Evolutionary conservation across 1,140 invertebrate species (phyloP), one percentile per base, ranked within the genome.

Genomic region (Drosophila sulfurigaster): DNA sequence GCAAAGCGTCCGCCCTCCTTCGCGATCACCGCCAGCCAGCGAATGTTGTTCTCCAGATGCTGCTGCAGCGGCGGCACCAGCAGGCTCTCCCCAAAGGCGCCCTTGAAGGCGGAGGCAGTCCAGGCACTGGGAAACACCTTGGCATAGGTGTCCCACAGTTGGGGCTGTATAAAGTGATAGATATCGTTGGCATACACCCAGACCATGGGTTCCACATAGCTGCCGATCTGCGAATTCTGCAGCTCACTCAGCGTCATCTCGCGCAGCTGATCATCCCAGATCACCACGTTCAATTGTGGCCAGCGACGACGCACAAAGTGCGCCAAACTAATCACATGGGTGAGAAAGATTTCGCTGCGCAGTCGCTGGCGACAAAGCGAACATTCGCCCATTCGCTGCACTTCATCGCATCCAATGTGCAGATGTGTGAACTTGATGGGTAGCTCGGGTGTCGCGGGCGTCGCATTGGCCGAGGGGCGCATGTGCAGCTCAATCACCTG

Each of bases 191-290:
- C 94, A 80, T 96, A 97, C 1, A 95, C 94, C 97, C 97, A 98
- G n/a, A 97, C 95, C 94, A 98, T 98, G 0, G 96, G 96, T 92
- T 98, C 96, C 1, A 98, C 95, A 51, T 96, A 94, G 35, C 94
- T 94, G 0, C 95, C 95, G n/a, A 97, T 93, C n/a, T 95, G 94
- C 82, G 94, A 95, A 54, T 94, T 95, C 91, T 95, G 93, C 91
- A 96, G 94, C 81, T 94, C 93, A 62, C 94, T 93, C 74, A 94
- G 92, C n/a, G 95, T 94, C 78, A 98, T 95, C 41, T 95, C 94
- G 25, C 97, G 93, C 38, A 99, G 89, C 97, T 99, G 99, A 91
- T 99, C 98, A 88, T 99, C 98, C 98, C 98, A 99, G 78, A 99
- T 96, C 6, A 99, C 95, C 7, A 97, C 94, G 35, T 94, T 95